Evolutionary conservation across 2,888 invertebrate species (phyloP).

Genomic region (Rhabditoides inermis): DNA sequence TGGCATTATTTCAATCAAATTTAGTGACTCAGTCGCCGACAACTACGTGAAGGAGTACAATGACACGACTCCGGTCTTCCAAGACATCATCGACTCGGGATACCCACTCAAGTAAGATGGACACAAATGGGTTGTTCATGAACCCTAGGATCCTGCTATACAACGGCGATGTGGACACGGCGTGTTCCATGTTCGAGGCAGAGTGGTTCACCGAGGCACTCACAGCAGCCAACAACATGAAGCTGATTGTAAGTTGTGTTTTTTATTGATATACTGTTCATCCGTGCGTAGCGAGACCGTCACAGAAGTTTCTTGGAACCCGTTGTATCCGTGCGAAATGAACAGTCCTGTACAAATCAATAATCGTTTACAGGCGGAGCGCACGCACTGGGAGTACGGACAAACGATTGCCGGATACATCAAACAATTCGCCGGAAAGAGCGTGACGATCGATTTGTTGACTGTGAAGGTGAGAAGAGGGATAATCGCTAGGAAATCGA

Average conservation of each 20-base stretch:
- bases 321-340: too few species aligned
- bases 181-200: constrained; percentile 9
- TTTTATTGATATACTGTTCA: too few species aligned
- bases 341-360: too few species aligned
- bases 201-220: constrained; percentile 11
- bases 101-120: background rate
- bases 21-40: background rate
- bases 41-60: constrained; percentile 8
- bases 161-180: constrained; percentile 57
- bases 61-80: constrained; percentile 10
- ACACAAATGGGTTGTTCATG: background rate
- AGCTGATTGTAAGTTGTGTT: too few species aligned
- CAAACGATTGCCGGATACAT: constrained; percentile 26
- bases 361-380: too few species aligned
- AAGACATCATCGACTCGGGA: constrained; percentile 8
- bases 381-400: constrained; percentile 13
- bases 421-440: constrained; percentile 24
- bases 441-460: constrained; percentile 24
- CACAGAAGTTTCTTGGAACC: too few species aligned
- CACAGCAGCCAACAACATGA: background rate
- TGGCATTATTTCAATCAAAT: too few species aligned
- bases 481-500: too few species aligned
- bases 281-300: too few species aligned
- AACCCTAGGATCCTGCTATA: constrained; percentile 47
- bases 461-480: constrained; percentile 37